Percentiles rank a stretch among this genome's conserved stretches.
phyloP scores from a whole-genome alignment of 2,888 invertebrate genomes.

The Scaptomyza caliginosa region DNA sequence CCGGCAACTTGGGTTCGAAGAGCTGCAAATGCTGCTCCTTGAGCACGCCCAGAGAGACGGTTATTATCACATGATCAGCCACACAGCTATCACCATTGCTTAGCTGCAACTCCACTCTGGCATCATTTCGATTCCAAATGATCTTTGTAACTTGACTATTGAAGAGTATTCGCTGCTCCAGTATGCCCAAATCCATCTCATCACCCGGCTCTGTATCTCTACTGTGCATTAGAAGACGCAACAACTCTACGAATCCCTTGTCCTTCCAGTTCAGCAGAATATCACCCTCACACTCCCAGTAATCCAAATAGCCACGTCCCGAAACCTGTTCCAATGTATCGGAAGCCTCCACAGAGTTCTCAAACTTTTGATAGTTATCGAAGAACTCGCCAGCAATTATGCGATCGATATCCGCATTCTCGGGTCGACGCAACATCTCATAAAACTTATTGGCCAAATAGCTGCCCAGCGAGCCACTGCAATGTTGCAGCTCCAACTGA shows the following conservation, averaged over 20 bases:
- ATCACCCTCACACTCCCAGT: constrained; percentile 90
- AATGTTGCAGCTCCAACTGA: constrained; percentile 79
- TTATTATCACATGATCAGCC: constrained; percentile 87
- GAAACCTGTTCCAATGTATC: constrained; percentile 89
- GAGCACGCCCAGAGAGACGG: constrained; percentile 87
- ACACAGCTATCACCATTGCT: constrained; percentile 83
- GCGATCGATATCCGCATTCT: constrained; percentile 83
- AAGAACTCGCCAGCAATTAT: constrained; percentile 85
- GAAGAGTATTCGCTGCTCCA: constrained; percentile 82
- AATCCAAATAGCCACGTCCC: constrained; percentile 87
- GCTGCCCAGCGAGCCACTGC: constrained; percentile 81
- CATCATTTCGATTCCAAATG: constrained; percentile 78
- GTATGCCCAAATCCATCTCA: constrained; percentile 68
- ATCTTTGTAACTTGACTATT: constrained; percentile 73
- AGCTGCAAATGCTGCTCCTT: constrained; percentile 84
- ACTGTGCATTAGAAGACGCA: constrained; percentile 87
- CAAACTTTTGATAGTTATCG: constrained; percentile 86
- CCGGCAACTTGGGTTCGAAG: constrained; percentile 85
- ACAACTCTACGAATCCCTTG: constrained; percentile 88
- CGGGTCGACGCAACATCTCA: constrained; percentile 76
- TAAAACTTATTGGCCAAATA: constrained; percentile 81
- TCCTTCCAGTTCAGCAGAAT: constrained; percentile 90
- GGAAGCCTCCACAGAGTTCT: constrained; percentile 86
- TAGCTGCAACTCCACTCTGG: constrained; percentile 73
- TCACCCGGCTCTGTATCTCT: constrained; percentile 34